phyloP scores from a whole-genome alignment of 1,140 invertebrate species.

The Caenorhabditis inopinata region DNA sequence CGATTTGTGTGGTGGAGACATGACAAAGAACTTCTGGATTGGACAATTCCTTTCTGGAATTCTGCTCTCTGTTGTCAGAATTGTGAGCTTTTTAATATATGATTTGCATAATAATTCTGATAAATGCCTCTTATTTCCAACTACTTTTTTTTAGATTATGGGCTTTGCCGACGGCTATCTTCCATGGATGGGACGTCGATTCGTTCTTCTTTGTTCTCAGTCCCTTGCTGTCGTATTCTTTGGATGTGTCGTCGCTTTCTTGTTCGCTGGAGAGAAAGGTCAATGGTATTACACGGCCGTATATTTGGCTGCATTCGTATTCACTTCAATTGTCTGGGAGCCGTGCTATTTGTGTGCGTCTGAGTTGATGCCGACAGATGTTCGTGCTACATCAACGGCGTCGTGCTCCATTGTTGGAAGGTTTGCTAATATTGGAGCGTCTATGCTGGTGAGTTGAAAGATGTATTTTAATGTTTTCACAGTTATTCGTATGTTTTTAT shows the following conservation, averaged over 20 bases:
- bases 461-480: no score
- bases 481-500: no score
- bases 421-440: conserved; percentile 42
- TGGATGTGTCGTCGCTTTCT: conserved; percentile 37
- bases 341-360: conserved; percentile 43
- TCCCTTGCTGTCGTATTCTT: conserved; percentile 43
- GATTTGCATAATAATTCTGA: no score
- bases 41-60: conserved; percentile 42
- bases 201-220: conserved; percentile 37
- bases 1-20: conserved; percentile 42
- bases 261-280: conserved; percentile 29
- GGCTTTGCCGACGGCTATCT: conserved; percentile 39
- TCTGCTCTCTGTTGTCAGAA: conserved; percentile 41
- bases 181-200: conserved; percentile 45
- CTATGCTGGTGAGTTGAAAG: conserved; percentile 40
- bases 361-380: conserved; percentile 41
- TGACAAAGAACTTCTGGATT: conserved; percentile 45
- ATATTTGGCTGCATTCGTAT: conserved; percentile 36
- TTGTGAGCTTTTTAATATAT: not conserved
- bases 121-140: not conserved
- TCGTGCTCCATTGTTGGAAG: conserved; percentile 34
- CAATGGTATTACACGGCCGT: conserved; percentile 43
- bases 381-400: conserved; percentile 41
- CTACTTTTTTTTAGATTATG: not conserved
- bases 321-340: conserved; percentile 39